Base-by-base conservation (phyloP, 2,888 invertebrate species). In the Pteria penguin region DNA sequence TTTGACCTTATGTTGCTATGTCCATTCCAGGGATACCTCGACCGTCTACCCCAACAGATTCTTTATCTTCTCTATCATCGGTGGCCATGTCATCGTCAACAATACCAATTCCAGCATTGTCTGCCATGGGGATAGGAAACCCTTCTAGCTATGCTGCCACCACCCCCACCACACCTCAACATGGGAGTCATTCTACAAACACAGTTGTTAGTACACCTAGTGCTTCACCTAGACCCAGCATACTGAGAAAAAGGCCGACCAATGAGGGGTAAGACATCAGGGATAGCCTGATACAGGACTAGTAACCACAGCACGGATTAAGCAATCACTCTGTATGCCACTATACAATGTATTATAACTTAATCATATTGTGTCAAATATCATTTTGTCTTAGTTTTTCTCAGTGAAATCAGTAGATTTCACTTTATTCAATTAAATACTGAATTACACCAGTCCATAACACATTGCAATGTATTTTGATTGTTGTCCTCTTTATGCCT, bases 161-260 rank as follows among this genome's bases (percentile, higher is more conserved):
- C 27, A 62, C 77, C 26, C 55, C 73, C 24, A 61, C 62, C n/a
- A 72, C 72, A 5, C 72, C 72, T 26, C 72, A 72, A 36, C 65
- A 72, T 36, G 52, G 62, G 27, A 55, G 45, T 22, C 18, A 57
- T 67, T 65, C 54, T 58, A 80, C 31, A 72, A 74, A 26, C 83
- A 83, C 86, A 14, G 82, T 85, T 1, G 77, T 80, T 14, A 84
- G 73, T 55, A 89, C 86, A 71, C 92, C 92, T 0, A 94, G 94
- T 70, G 94, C 94, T 90, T 94, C 96, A 24, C 96, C 96, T 0
- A 92, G 97, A 80, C 96, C 97, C 0, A 96, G 96, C 88, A 96
- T 98, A 93, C 93, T 98, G 75, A 94, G 97, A 76, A 98, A 98
- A 93, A 94, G 97, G 54, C 45, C 45, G 5, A 97, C 97, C 84